Percentiles rank a stretch among this genome's conserved stretches.
Conservation (phyloP, 2,797 vertebrate genomes). For the Onychomys torridus region DNA sequence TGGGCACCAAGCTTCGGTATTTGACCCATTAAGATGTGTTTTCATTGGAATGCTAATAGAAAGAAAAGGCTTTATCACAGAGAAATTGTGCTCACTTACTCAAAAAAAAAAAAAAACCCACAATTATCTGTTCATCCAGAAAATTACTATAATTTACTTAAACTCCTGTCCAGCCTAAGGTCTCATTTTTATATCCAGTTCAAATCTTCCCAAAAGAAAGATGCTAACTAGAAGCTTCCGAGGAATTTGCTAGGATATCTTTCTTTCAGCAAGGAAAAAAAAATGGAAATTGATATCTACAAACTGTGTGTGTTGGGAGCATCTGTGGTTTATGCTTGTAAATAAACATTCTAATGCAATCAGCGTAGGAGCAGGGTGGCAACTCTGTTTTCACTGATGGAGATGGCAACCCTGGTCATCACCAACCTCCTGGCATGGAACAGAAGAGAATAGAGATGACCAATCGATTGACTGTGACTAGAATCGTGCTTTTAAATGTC, state of each 20-base stretch:
- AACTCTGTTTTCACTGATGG: neutral
- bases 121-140: slow-evolving; percentile 70
- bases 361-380: neutral
- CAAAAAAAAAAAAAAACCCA: neutral
- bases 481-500: neutral
- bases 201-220: slow-evolving; percentile 37
- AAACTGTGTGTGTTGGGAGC: neutral
- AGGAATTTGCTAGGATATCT: neutral
- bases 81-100: slow-evolving; percentile 62
- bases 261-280: slow-evolving; percentile 31
- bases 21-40: slow-evolving; percentile 41
- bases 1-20: slow-evolving; percentile 27
- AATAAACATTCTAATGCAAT: neutral
- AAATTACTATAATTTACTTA: slow-evolving; percentile 71
- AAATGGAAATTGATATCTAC: neutral
- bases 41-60: slow-evolving; percentile 58
- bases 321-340: neutral
- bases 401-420: neutral
- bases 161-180: neutral
- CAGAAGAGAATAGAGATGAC: neutral
- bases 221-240: neutral
- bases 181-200: slow-evolving; percentile 56
- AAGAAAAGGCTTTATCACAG: slow-evolving; percentile 52
- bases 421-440: neutral
- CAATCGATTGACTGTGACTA: neutral